Percentiles rank a stretch among this genome's conserved stretches.
phyloP scores from a whole-genome alignment of 2,888 invertebrate species.

The Torymus auratus region DNA sequence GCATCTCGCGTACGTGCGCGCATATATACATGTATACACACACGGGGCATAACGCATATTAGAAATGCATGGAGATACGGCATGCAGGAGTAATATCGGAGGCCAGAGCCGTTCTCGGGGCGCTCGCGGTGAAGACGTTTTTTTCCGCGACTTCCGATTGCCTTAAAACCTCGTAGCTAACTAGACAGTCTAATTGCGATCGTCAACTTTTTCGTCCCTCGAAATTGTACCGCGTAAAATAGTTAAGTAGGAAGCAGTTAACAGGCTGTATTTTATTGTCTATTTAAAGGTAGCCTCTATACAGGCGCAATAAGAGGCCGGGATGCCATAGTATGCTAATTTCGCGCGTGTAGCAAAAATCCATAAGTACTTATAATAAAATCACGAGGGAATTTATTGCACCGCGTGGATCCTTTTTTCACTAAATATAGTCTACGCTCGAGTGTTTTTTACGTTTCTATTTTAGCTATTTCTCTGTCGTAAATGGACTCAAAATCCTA shows the following conservation, averaged over 20 bases:
- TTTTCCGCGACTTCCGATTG: constrained; percentile 40
- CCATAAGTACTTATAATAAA: constrained; percentile 1
- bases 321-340: constrained; percentile 30
- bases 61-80: constrained; percentile 27
- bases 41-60: constrained; percentile 5
- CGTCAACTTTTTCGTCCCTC: constrained; percentile 46
- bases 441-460: too few species aligned
- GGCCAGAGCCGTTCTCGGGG: too few species aligned
- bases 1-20: neutral
- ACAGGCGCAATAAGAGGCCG: constrained; percentile 1
- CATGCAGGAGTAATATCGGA: constrained; percentile 8
- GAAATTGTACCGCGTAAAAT: constrained; percentile 23
- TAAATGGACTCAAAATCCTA: too few species aligned
- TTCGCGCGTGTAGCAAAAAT: neutral
- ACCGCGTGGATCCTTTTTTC: neutral
- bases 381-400: neutral
- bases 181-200: constrained; percentile 45
- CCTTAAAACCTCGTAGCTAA: constrained; percentile 19
- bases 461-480: too few species aligned
- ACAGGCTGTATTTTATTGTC: constrained; percentile 34
- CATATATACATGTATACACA: neutral
- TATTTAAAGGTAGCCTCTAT: constrained; percentile 8
- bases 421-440: too few species aligned
- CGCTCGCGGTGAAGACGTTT: neutral
- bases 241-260: constrained; percentile 19